Evolutionary conservation across 2,113 vertebrate species (phyloP).

Genomic region (Proteles cristata): DNA sequence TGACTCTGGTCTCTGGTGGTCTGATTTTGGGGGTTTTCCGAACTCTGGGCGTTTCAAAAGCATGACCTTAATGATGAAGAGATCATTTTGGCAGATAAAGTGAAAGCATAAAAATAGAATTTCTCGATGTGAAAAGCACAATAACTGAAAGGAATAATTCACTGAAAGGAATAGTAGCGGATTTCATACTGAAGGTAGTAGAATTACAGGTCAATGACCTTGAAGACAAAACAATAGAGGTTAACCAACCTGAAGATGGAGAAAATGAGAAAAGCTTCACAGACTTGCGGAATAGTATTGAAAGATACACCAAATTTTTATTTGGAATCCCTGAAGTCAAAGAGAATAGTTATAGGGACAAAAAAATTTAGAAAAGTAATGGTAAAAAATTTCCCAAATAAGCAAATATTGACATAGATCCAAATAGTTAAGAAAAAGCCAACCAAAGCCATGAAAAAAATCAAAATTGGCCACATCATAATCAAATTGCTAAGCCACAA

Average conservation of each 20-base stretch:
- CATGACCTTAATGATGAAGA: neutral
- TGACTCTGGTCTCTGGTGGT: too few relatives aligned
- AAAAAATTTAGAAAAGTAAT: neutral
- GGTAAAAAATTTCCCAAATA: neutral
- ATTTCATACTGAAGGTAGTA: neutral
- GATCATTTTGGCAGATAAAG: neutral
- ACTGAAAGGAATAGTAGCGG: neutral
- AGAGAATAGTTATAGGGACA: neutral
- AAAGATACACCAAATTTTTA: neutral
- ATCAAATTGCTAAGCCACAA: neutral
- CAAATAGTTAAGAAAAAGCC: neutral
- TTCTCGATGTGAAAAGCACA: neutral
- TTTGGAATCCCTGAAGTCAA: neutral
- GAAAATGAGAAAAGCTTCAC: neutral
- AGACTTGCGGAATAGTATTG: neutral
- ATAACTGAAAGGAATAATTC: constrained; percentile 6
- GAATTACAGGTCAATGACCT: neutral
- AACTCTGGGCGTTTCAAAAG: too few relatives aligned
- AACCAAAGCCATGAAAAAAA: neutral
- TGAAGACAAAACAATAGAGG: neutral
- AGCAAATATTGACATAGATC: neutral
- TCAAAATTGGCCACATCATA: neutral
- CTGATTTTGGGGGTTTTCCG: too few relatives aligned
- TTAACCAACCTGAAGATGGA: neutral
- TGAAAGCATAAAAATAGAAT: neutral